Evolutionary conservation across 2,113 vertebrate genomes (phyloP), one percentile per base, ranked within the genome.

Genomic region (Takifugu flavidus): DNA sequence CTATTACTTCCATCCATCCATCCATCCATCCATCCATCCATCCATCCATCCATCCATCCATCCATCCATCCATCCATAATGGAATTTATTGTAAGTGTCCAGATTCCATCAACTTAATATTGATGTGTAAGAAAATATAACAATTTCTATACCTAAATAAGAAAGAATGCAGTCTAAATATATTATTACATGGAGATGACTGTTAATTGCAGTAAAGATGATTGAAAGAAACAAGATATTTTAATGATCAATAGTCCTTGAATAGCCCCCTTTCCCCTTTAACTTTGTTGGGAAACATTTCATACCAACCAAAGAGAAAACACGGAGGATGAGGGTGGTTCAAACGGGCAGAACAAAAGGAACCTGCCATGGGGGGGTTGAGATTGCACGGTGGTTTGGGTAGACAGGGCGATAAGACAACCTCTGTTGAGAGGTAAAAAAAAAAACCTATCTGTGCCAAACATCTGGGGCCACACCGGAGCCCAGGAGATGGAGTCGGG

Each of bases 381-480:
- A 82, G 84, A 88, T 89, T 68, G 75, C 75, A 79, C 56, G 52
- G 79, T 75, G 74, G 80, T 89, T 90, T 86, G 77, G 71, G 68
- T 56, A 65, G 75, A 82, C 52, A 6, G 70, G 27, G 39, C 46
- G 88, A 91, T 89, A 89, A 88, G 76, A 77, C 66, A 77, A 72
- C 80, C 78, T 62, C 84, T 75, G 90, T 87, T 91, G 89, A 91
- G 83, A 90, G 90, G 61, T 76, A 82, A 83, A 91, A 81, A 20
- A 20, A 20, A 20, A 90, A 90, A 88, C 63, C 71, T 70, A 90
- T 92, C 89, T 87, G 49, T 6, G 72, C 75, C 66, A 56, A 72
- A 73, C 65, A 87, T 90, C 88, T 86, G 61, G 53, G 86, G 82
- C 87, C 89, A 90, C 89, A 87, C 79, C 70, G 86, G 88, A 88